These are phyloP conservation scores for Sylvietta virens DNA, from an alignment of 2,113 vertebrate genomes.

Conservation along the genomic window DNA sequence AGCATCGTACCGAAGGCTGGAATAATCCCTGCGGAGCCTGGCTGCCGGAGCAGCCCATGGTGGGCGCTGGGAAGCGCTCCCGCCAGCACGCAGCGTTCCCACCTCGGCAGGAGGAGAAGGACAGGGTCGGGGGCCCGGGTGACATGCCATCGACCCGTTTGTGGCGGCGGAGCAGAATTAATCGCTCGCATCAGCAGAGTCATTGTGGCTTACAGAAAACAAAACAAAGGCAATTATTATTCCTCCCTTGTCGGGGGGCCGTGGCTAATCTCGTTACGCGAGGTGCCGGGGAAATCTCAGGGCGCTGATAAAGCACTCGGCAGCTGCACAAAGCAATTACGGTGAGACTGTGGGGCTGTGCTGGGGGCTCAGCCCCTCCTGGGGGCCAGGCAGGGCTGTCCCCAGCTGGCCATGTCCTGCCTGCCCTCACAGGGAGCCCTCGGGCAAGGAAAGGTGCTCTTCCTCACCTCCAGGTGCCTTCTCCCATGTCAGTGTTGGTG, in stretches of 20 bases:
- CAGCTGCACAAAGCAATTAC: background rate
- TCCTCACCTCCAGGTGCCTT: background rate
- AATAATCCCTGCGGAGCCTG: background rate
- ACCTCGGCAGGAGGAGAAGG: background rate
- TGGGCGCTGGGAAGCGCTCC: background rate
- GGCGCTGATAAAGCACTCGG: background rate
- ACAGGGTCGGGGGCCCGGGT: background rate
- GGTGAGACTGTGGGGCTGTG: accelerated
- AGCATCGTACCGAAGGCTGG: background rate
- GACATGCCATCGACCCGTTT: background rate
- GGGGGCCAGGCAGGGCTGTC: background rate
- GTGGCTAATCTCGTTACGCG: background rate
- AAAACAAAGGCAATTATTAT: constrained; percentile 44
- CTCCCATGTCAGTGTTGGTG: accelerated
- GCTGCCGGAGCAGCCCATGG: background rate
- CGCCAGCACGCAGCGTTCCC: accelerated
- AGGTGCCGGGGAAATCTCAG: background rate
- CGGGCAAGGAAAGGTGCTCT: background rate
- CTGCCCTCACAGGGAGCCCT: background rate
- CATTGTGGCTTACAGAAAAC: constrained; percentile 7
- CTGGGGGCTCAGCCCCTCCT: background rate
- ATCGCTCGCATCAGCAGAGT: background rate
- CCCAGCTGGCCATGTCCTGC: background rate
- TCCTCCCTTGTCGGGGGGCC: background rate
- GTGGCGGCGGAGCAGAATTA: background rate